Evolutionary conservation across 2,113 vertebrate species (phyloP), one percentile per base, ranked within the genome.

Genomic region (Pteronura brasiliensis): DNA sequence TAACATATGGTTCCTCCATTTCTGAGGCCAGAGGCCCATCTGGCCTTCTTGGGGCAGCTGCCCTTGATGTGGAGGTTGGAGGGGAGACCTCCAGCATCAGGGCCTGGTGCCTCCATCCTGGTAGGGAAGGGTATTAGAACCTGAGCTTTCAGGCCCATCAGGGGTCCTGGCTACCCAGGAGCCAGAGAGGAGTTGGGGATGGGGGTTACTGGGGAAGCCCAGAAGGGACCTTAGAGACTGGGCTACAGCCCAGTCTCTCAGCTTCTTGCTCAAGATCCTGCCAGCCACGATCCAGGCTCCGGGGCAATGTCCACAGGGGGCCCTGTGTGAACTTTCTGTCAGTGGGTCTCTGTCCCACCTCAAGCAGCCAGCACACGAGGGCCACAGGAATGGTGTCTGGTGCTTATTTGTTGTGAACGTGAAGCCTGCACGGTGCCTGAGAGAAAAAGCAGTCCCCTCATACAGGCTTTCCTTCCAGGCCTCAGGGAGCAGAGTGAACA

Each of bases 331-430:
- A 55, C 44, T 7, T n/a, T 47, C 52, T 7, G 1, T 7, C 14
- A 55, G 72, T 23, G 63, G 20, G 17, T 55, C 36, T 13, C 63
- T 0, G 25, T 39, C 63, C 20, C 39, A 34, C 47, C n/a, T 10
- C 2, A 25, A 86, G 61, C 39, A 59, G 71, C 57, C 21, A 17
- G 57, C 36, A 9, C 44, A 5, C 0, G 0, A 27, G n/a, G 63
- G 69, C 61, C 49, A 1, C 23, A 0, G 52, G 39, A 77, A 49
- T 5, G 31, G 3, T 12, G 25, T 18, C 59, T n/a, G 12, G 31
- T 6, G 67, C 7, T 34, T 15, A 12, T 6, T 14, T 18, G 21
- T 12, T 23, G 1, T 1, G 31, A 52, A 12, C 0, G 0, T 0
- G 8, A 44, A 18, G 20, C 31, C 13, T 3, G 5, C 0, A 0